Base-by-base conservation (phyloP, 2,797 vertebrate species). In the Xenops minutus region DNA sequence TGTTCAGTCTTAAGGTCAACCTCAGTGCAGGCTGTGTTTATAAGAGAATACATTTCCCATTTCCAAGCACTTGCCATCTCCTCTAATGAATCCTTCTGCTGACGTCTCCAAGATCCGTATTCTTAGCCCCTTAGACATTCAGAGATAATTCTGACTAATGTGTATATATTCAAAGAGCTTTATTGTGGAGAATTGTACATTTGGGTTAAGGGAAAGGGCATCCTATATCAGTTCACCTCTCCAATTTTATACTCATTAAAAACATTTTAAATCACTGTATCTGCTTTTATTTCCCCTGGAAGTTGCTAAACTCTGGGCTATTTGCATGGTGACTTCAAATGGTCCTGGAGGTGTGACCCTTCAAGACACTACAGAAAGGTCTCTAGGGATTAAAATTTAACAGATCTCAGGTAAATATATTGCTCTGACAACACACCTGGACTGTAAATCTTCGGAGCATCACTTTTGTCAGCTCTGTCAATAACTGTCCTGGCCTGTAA, bases 371-470 rank as follows among this genome's bases (percentile, higher is more conserved):
- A 58, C 54, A 49, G 58, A 58, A 44, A 93, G 62, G 74, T 48
- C 68, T 86, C 74, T 29, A n/a, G 59, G 81, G 95, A 89, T 97
- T 97, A 96, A 96, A 97, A 89, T 97, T 96, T 97, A 97, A 98
- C 95, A 69, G 62, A 51, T 93, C 68, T 87, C 95, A 64, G 89
- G 96, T 90, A 94, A 97, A 97, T 95, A 94, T 68, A 63, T 82
- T 86, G 62, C 79, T 96, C 93, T 97, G 94, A 97, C 91, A 96
- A 96, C 97, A 97, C 97, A 98, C 97, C 97, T 98, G 97, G 96
- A 94, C 61, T 56, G 78, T 97, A 98, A 97, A 98, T 98, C 97
- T 96, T 43, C 79, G 95, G 85, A 96, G 66, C 97, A 95, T 97
- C 96, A 91, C 92, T 92, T 95, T 93, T 96, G 95, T 96, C 95